Evolutionary conservation across 2,797 vertebrate species (phyloP), one percentile per base, ranked within the genome.

Genomic region (Siniperca obscura): DNA sequence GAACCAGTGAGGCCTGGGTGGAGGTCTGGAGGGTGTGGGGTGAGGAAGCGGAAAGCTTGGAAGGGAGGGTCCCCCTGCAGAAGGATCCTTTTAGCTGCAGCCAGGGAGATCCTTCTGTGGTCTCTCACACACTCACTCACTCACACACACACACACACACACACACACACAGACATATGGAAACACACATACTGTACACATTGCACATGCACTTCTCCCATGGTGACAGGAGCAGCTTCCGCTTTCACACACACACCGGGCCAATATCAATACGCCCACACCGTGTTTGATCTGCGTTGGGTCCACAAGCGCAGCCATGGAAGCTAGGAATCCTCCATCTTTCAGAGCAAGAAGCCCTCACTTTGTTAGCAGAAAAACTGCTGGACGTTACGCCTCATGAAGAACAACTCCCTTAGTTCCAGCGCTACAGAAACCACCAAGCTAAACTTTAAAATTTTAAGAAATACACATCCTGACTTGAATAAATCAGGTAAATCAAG

Each of bases 241-340:
- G 87, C 66, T 88, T 84, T 79, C 81, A 88, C 82, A 87, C 81
- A 65, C 74, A 64, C 76, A 64, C 38, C 0, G 6, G 5, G 91
- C 89, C 89, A 91, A 90, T 74, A 87, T 84, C 85, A 91, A 92
- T 70, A 92, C 87, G 40, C 87, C 88, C 84, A 84, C 86, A 25
- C 56, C 69, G 89, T 75, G 84, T 89, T 93, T 92, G 88, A 92
- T 92, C 87, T 88, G 36, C 3, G 13, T 36, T 13, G 17, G 67
- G 67, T 70, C 77, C 67, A 68, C 40, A 57, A 34, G 46, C n/a
- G 4, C 40, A 62, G 40, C 55, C n/a, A 0, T 21, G 53, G 78
- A 69, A 55, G 79, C 57, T 48, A 17, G 17, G 60, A 57, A 22
- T 57, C 61, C 22, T 59, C 12, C 65, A 25, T 21, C 46, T 59